Percentiles rank a stretch among this genome's conserved stretches.
Conservation (phyloP, 2,888 invertebrate species). For the Polydrusus cervinus region DNA sequence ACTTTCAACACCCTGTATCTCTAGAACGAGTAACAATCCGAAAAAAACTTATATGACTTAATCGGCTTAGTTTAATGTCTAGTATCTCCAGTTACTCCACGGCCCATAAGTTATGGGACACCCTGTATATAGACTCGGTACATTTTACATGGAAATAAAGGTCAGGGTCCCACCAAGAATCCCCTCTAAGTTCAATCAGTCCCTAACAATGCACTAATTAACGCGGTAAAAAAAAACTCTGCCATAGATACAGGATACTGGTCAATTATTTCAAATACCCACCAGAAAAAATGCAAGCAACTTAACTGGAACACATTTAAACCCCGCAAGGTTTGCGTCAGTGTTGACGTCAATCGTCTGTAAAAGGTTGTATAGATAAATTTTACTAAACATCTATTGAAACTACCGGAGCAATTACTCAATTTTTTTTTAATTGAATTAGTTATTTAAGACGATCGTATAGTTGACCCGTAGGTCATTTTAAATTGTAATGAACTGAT, state of each 20-base stretch:
- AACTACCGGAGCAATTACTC: constrained; percentile 28
- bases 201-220: neutral
- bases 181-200: neutral
- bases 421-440: constrained; percentile 21
- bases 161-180: neutral
- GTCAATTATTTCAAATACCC: constrained; percentile 37
- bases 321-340: constrained; percentile 60
- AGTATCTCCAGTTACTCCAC: too few species aligned
- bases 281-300: constrained; percentile 29
- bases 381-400: constrained; percentile 49
- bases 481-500: neutral
- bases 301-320: constrained; percentile 40
- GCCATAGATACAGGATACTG: neutral
- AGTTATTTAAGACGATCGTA: neutral
- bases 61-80: too few species aligned
- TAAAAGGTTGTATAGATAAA: constrained; percentile 64
- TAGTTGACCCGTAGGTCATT: neutral
- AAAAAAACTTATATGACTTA: too few species aligned
- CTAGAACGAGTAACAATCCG: too few species aligned
- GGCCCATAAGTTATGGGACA: too few species aligned
- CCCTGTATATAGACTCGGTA: too few species aligned
- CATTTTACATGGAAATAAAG: neutral
- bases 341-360: constrained; percentile 64
- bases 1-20: too few species aligned
- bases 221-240: too few species aligned